These are phyloP conservation scores for Labeo catla DNA, from an alignment of 2,113 vertebrate species.

Conservation along the genomic window DNA sequence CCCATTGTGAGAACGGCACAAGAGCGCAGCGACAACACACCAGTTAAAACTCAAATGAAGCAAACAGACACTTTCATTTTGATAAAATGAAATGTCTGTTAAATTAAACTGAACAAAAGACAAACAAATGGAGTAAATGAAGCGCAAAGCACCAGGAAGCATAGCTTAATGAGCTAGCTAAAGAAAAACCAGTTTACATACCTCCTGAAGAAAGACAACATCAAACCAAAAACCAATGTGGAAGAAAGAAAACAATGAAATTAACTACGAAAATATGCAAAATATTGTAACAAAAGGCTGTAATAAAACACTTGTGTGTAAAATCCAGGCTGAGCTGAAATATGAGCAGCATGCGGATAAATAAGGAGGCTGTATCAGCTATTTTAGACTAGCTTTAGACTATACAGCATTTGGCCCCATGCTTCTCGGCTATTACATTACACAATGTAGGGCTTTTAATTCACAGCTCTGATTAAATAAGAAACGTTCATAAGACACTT, in stretches of 20 bases:
- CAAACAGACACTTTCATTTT: conserved; percentile 42
- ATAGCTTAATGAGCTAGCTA: conserved; percentile 69
- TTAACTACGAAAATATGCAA: conserved; percentile 67
- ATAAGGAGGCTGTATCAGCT: conserved; percentile 20
- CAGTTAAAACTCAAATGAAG: neutral
- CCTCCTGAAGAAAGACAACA: conserved; percentile 95
- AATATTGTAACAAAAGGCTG: conserved; percentile 25
- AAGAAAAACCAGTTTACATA: conserved; percentile 80
- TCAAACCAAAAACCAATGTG: conserved; percentile 74
- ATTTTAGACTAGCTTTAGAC: neutral
- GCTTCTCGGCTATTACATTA: neutral
- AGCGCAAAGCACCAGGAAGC: conserved; percentile 73
- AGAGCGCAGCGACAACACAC: conserved; percentile 27
- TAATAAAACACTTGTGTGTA: conserved; percentile 19
- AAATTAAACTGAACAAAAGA: conserved; percentile 21
- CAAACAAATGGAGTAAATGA: conserved; percentile 35
- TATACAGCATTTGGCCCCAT: neutral
- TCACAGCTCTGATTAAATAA: conserved; percentile 4
- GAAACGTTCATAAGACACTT: neutral
- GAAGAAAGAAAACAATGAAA: conserved; percentile 85
- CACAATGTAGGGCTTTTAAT: neutral
- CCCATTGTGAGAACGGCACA: conserved; percentile 2
- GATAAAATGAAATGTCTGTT: conserved; percentile 43
- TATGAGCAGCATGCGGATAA: neutral
- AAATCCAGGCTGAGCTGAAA: neutral